Evolutionary conservation across 2,113 vertebrate genomes (phyloP), one percentile per base, ranked within the genome.

Genomic region (Laticauda colubrina): DNA sequence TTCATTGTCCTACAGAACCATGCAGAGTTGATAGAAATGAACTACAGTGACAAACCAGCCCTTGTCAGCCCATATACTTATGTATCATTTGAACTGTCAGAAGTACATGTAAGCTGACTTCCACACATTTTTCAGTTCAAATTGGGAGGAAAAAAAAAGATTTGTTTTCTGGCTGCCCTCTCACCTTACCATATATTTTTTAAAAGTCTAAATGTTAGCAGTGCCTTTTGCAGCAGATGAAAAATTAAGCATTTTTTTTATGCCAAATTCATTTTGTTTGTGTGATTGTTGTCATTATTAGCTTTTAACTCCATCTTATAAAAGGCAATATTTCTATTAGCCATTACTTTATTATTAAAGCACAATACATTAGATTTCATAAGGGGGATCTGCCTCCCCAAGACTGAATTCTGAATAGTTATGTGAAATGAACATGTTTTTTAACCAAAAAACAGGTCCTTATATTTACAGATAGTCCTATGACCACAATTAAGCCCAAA

Each of bases 1-100:
- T 98, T 97, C 97, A 98, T 98, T 98, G 97, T 98, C 97, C 97
- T 97, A 96, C 96, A 98, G 98, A 98, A 97, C 96, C 98, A 98
- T 97, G 97, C 97, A 97, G 98, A 98, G 98, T 96, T 98, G 97
- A 98, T 97, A 96, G 96, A 97, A 98, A 97, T 97, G 97, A 97
- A 97, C 97, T 96, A 97, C 97, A 96, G 97, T 97, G 97, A 97
- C 97, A 98, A 97, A 96, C 97, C 97, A 98, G 92, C 97, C 97
- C 97, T 97, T 97, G 98, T 97, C 98, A 98, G 97, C 96, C 98
- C 97, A 97, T 98, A 96, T 97, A 97, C 97, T 97, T 98, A 98
- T 96, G 97, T 97, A 97, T 98, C 97, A 97, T 98, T 98, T 98
- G 97, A 98, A 97, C 98, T 98, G 97, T 98, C 98, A 98, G 96